phyloP scores from a whole-genome alignment of 2,888 invertebrate genomes.

The Amiota communis region DNA sequence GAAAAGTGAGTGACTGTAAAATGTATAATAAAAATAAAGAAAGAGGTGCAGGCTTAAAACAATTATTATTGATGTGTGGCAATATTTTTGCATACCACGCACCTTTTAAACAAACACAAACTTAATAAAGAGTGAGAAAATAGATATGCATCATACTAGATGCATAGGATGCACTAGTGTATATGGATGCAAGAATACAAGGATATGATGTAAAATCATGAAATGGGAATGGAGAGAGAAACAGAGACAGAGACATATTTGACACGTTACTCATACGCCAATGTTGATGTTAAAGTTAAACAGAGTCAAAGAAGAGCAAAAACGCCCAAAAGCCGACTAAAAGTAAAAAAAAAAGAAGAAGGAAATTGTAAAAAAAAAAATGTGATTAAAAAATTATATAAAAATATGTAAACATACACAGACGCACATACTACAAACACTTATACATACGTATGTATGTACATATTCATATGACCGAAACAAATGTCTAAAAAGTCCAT shows the following conservation, averaged over 20 bases:
- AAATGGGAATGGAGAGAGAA: no score
- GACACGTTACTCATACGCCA: constrained; percentile 10
- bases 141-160: background rate
- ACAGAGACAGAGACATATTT: background rate
- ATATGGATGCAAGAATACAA: background rate
- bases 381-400: background rate
- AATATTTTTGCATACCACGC: constrained; percentile 7
- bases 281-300: no score
- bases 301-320: background rate
- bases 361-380: constrained; percentile 16
- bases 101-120: constrained; percentile 7
- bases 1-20: no score
- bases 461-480: background rate
- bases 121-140: background rate
- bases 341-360: constrained; percentile 5
- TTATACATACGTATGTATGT: background rate
- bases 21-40: constrained; percentile 7
- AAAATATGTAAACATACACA: constrained; percentile 2
- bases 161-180: background rate
- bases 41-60: background rate
- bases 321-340: constrained; percentile 1
- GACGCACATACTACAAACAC: background rate
- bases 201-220: no score
- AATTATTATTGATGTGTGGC: constrained; percentile 16
- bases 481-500: background rate